Percentiles rank a stretch among this genome's conserved stretches.
These are phyloP conservation scores for Drosophila punjabiensis DNA, from an alignment of 1,140 invertebrate species.

Conservation along the genomic window DNA sequence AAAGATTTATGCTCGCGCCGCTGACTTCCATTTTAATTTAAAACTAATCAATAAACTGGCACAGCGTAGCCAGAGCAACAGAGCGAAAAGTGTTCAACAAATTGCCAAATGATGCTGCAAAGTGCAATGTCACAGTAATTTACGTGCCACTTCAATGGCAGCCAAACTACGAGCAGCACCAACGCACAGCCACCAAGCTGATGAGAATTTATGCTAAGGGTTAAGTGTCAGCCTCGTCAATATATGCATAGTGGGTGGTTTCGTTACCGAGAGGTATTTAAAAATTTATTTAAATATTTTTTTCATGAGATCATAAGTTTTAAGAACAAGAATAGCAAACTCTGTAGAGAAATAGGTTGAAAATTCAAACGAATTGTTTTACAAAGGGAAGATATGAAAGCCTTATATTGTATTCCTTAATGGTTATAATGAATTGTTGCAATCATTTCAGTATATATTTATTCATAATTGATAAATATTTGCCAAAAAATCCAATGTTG, in stretches of 20 bases:
- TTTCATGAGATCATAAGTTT: constrained; percentile 1
- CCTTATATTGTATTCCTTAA: not conserved
- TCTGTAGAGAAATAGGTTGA: not conserved
- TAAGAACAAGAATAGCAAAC: not conserved
- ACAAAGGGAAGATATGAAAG: too few species aligned
- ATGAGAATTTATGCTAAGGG: constrained; percentile 82
- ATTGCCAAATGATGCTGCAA: constrained; percentile 72
- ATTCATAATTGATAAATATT: not conserved
- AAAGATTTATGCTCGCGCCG: constrained; percentile 65
- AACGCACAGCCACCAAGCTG: constrained; percentile 44
- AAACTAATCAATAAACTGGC: constrained; percentile 77
- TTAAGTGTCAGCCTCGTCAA: constrained; percentile 63
- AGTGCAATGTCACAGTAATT: constrained; percentile 83
- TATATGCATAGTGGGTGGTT: constrained; percentile 49
- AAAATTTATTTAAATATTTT: constrained; percentile 8
- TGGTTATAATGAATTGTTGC: not conserved
- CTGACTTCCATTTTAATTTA: constrained; percentile 71
- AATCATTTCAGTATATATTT: not conserved
- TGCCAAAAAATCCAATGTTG: not conserved
- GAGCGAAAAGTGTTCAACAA: constrained; percentile 50
- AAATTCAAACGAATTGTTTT: not conserved
- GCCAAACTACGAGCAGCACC: constrained; percentile 2
- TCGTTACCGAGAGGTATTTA: not conserved
- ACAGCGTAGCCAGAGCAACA: constrained; percentile 21
- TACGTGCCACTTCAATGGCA: constrained; percentile 63